Base-by-base conservation (phyloP, 2,888 invertebrate species). In the Galerucella calmariensis region DNA sequence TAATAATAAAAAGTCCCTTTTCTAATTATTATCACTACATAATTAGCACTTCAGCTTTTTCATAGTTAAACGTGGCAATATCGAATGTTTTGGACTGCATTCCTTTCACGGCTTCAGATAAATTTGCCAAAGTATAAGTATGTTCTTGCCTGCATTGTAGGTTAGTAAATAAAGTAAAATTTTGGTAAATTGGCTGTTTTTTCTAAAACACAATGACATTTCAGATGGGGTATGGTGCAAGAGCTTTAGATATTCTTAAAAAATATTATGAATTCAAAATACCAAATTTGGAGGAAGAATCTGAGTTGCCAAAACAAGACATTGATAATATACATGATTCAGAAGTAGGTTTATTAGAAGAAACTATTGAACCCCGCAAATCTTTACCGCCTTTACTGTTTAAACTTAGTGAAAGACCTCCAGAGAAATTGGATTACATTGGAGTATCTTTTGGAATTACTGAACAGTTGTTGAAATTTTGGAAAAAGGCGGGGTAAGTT, bases 361-460 rank as follows among this genome's bases (percentile, higher is more conserved):
- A 96, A 87, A 90, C 90, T 67, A 91, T 96, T 59, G 90, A 90
- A 75, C 98, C 98, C 0, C 91, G 95, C 75, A 90, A 93, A 59
- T 92, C 94, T 76, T 90, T 98, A 4, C 98, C 98, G 0, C 97
- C 98, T 0, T 89, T 99, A 10, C 88, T 99, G 35, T 90, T 94
- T 77, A 94, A 97, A 80, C 89, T 99, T 51, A 92, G 90, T 51
- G 98, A 99, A 88, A 90, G 98, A 74, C 89, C 87, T 14, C 93
- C 97, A 0, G 97, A 98, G 85, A 90, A 90, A 75, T 89, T 99
- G 72, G 95, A 99, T 87, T 99, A 99, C 83, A 85, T 99, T 41
- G 99, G 99, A 8, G 98, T 97, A 2, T 97, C 97, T 0, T 99
- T 93, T 85, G 98, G 98, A 0, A 88, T 98, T 12, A 98, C 98